Evolutionary conservation across 2,113 vertebrate genomes (phyloP).

Genomic region (Brachirus orientalis): DNA sequence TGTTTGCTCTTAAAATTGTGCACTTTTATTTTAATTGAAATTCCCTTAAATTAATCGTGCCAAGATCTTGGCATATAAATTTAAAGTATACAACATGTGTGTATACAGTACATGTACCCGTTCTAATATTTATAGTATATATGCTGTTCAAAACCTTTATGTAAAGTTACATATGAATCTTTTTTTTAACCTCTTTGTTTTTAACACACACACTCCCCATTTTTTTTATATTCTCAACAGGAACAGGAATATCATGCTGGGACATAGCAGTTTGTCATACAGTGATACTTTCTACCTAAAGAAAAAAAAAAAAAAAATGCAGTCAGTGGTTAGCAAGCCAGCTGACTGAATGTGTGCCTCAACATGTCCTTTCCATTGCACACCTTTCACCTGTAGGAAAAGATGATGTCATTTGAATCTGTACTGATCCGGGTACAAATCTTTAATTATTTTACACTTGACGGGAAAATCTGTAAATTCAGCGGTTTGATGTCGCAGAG

Average conservation of each 20-base stretch:
- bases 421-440: slow-evolving; percentile 43
- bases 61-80: slow-evolving; percentile 39
- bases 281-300: slow-evolving; percentile 60
- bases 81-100: slow-evolving; percentile 19
- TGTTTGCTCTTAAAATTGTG: slow-evolving; percentile 39
- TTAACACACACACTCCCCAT: slow-evolving; percentile 7
- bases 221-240: slow-evolving; percentile 42
- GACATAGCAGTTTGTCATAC: slow-evolving; percentile 30
- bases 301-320: slow-evolving; percentile 46
- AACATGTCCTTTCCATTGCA: slow-evolving; percentile 44
- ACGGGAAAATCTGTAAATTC: slow-evolving; percentile 40
- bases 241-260: slow-evolving; percentile 14
- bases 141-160: slow-evolving; percentile 18
- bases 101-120: slow-evolving; percentile 32
- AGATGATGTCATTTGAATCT: slow-evolving; percentile 52
- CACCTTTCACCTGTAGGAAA: slow-evolving; percentile 40
- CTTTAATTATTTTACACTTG: slow-evolving; percentile 24
- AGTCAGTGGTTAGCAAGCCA: slow-evolving; percentile 57
- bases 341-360: slow-evolving; percentile 73
- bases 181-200: slow-evolving; percentile 46
- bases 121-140: slow-evolving; percentile 22
- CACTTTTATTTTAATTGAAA: slow-evolving; percentile 38
- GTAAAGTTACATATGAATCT: slow-evolving; percentile 9
- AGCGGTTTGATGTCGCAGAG: slow-evolving; percentile 40
- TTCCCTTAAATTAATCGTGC: slow-evolving; percentile 22